Evolutionary conservation across 2,797 vertebrate species (phyloP), one percentile per base, ranked within the genome.

Genomic region (Heteromormyrus szaboi): DNA sequence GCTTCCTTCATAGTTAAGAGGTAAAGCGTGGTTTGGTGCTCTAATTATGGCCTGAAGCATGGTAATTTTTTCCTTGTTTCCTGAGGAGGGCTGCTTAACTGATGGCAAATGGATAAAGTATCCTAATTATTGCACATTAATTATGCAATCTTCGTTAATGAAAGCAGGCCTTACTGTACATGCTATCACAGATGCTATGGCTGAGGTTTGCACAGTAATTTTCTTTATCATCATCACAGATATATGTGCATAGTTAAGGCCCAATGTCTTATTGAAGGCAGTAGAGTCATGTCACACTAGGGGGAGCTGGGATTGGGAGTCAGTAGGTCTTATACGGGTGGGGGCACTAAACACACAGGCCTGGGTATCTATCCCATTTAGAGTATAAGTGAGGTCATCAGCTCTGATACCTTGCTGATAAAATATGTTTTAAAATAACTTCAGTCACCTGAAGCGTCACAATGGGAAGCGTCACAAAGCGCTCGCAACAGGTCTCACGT

Each of bases 91-190:
- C 85, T 33, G 48, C 33, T 86, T 54, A 59, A 86, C 85, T 3
- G 51, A 37, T 59, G 53, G 53, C 7, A 29, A 59, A 19, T 50
- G 50, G 84, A 25, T 86, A 53, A 54, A 51, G 84, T 86, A 17
- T 86, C 53, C 85, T 86, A 86, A 59, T 86, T 86, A 86, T 56
- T 56, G 1, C 6, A 19, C 29, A 86, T 59, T 86, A 59, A 17
- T 86, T 86, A 59, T 86, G 53, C 53, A 86, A 14, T 50, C 50
- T 86, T 86, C 37, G 29, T 56, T 56, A 53, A 29, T 17, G 85
- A 86, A 37, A 50, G 22, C 53, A 54, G 51, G 25, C 29, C 48
- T 76, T 22, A 7, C n/a, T 76, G 14, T 76, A 48, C 22, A 76
- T 62, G 22, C 46, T 50, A 11, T 3, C 85, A 86, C 25, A 59